Percentiles rank a stretch among this genome's conserved stretches.
Evolutionary conservation across 2,797 vertebrate species (phyloP).

Genomic region (Balearica regulorum): DNA sequence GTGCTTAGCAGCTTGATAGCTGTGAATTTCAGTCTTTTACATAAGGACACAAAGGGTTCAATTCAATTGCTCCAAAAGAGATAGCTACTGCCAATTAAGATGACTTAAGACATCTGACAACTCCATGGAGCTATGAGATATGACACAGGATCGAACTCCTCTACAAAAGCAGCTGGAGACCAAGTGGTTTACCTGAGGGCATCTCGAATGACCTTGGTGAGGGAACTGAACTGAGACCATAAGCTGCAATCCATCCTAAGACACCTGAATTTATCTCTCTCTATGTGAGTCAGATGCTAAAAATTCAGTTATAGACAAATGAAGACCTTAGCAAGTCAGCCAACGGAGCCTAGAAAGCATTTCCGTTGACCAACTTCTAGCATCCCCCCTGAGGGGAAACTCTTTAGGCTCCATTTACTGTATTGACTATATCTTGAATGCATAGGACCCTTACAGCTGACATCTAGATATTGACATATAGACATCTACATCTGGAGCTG

Average conservation of each 20-base stretch:
- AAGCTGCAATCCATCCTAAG: not conserved
- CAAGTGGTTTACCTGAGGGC: not conserved
- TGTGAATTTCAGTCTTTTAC: not conserved
- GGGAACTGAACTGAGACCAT: not conserved
- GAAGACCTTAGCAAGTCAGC: not conserved
- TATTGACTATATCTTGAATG: not conserved
- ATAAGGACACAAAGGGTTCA: not conserved
- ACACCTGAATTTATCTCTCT: not conserved
- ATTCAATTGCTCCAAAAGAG: not conserved
- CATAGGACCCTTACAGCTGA: not conserved
- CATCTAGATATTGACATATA: not conserved
- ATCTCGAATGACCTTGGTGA: not conserved
- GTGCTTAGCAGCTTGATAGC: not conserved
- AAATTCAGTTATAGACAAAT: not conserved
- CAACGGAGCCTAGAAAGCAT: not conserved
- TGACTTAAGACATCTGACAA: not conserved
- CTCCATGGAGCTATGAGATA: not conserved
- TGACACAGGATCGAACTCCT: not conserved
- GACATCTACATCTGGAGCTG: not conserved
- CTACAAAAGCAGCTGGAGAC: not conserved
- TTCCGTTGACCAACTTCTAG: not conserved
- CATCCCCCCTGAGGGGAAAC: not conserved
- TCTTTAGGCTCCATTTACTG: not conserved
- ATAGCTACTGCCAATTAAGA: not conserved
- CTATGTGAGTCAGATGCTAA: not conserved